Conservation (phyloP, 2,888 invertebrate genomes). For the Creontiades dilutus region DNA sequence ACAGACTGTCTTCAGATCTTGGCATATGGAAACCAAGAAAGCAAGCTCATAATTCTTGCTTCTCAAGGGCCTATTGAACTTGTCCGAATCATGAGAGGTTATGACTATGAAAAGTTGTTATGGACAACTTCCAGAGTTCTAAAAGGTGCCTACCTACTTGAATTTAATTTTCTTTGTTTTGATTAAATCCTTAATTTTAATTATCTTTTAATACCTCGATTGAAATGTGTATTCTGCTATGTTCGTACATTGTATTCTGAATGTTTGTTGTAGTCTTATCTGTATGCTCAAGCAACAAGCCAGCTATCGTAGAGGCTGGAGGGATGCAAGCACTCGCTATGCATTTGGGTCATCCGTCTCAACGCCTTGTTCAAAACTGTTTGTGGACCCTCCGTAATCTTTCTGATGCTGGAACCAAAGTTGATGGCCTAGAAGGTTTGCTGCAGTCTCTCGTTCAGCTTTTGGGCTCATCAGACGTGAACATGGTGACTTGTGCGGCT, state of each 20-base stretch:
- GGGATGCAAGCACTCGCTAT: conserved; percentile 98
- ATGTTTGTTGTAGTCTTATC: conserved; percentile 86
- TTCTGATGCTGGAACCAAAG: conserved; percentile 98
- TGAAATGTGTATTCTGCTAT: background rate
- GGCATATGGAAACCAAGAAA: conserved; percentile 98
- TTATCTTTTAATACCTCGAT: background rate
- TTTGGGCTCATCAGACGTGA: conserved; percentile 94
- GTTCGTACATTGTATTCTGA: background rate
- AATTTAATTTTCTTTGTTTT: too few relatives aligned
- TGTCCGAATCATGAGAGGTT: conserved; percentile 97
- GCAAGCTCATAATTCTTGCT: conserved; percentile 96
- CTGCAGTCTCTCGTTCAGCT: conserved; percentile 94
- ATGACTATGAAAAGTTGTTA: conserved; percentile 97
- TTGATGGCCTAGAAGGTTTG: conserved; percentile 92
- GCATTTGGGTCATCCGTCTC: conserved; percentile 96
- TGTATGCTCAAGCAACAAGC: conserved; percentile 99
- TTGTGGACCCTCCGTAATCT: conserved; percentile 98
- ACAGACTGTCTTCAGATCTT: conserved; percentile 99
- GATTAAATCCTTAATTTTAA: background rate
- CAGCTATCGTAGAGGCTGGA: conserved; percentile 98
- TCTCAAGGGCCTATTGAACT: conserved; percentile 97
- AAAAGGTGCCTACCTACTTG: conserved; percentile 83
- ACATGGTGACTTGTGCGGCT: conserved; percentile 98
- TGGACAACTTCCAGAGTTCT: conserved; percentile 99
- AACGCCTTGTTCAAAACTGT: conserved; percentile 96